Base-by-base conservation (phyloP, 2,888 invertebrate genomes). In the Hofmannophila pseudospretella region DNA sequence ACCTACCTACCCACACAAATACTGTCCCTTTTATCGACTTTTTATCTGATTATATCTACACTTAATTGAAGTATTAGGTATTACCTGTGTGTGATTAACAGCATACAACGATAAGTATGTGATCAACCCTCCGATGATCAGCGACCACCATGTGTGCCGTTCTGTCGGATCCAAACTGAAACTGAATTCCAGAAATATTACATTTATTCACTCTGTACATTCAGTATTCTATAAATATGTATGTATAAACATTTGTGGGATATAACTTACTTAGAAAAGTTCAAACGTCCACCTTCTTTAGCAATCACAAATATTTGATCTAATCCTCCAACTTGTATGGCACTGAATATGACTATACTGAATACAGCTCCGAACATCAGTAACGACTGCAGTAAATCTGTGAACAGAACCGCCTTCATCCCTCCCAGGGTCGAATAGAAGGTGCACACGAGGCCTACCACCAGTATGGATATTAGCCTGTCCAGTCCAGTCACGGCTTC, bases 371-470 rank as follows among this genome's bases (percentile, higher is more conserved):
- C 91, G 63, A 94, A 96, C 96, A 97, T 97, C 2, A 97, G 85
- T 1, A 93, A 41, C 0, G 95, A 94, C 70, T 95, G 94, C 50
- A 96, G 92, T 1, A 96, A 90, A 62, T 96, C 96, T 0, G 96
- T 96, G 52, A 96, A 90, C 32, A 96, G 76, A 0, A 96, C 96
- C 2, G 96, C 96, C 69, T 96, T 96, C 91, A 96, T 96, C 22
- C 96, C 96, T 10, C 96, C 96, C 45, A 96, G 86, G 0, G 94
- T 92, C 0, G 96, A 95, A 59, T 96, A 96, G 67, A 96, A 94
- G 0, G 95, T 94, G 64, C 96, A 96, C 2, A 92, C 94, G 30
- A 93, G 61, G 1, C 92, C 94, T 36, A 94, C 91, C 0, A 90
- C 88, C 38, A 95, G 67, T 48, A 96, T 93, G 1, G 95, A 94